phyloP scores from a whole-genome alignment of 1,140 invertebrate genomes.

The Rhagoletis pomonella region DNA sequence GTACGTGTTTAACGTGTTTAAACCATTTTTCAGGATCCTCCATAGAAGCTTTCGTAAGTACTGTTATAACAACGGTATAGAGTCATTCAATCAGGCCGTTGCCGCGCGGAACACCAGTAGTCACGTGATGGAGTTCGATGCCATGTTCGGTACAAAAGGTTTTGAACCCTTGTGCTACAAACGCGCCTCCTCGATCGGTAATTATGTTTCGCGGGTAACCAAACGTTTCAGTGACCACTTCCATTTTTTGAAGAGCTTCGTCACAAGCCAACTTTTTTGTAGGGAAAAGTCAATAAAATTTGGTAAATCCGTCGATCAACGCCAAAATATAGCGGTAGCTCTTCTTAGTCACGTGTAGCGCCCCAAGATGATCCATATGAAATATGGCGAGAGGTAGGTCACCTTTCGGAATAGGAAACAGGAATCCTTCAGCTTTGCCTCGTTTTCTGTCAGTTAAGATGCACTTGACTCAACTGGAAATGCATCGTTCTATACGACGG shows the following conservation, averaged over 20 bases:
- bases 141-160: constrained; percentile 67
- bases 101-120: constrained; percentile 60
- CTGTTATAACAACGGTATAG: too few relatives aligned
- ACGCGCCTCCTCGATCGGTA: constrained; percentile 71
- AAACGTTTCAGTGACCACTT: too few relatives aligned
- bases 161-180: constrained; percentile 55
- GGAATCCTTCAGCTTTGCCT: constrained; percentile 64
- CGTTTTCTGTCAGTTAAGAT: constrained; percentile 61
- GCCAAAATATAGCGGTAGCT: too few relatives aligned
- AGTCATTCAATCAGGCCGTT: neutral
- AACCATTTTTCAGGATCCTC: too few relatives aligned
- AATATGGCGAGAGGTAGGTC: constrained; percentile 34
- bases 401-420: constrained; percentile 62
- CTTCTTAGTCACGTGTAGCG: too few relatives aligned
- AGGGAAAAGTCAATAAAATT: too few relatives aligned
- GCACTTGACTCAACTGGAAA: too few relatives aligned
- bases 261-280: constrained; percentile 56
- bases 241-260: too few relatives aligned
- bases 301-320: too few relatives aligned
- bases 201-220: constrained; percentile 73
- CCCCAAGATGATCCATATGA: too few relatives aligned
- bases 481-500: too few relatives aligned
- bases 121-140: constrained; percentile 68
- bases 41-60: too few relatives aligned
- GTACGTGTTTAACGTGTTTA: neutral